Conservation (phyloP, 2,797 vertebrate species). For the Syngnathus acus region DNA sequence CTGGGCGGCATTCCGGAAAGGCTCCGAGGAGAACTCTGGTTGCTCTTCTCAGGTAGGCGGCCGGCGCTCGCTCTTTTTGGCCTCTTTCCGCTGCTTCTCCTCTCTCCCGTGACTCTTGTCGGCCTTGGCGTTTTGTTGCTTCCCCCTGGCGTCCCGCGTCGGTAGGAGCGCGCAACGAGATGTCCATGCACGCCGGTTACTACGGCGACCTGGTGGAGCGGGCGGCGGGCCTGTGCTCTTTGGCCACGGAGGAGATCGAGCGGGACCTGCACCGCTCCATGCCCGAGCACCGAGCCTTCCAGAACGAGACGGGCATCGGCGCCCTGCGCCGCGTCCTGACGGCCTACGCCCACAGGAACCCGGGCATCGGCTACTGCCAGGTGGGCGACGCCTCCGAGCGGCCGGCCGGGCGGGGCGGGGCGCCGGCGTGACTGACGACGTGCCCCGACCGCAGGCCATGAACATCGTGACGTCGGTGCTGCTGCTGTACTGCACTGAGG, state of each 20-base stretch:
- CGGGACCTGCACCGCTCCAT: slow-evolving; percentile 97
- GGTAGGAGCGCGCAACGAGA: slow-evolving; percentile 90
- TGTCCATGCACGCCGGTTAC: slow-evolving; percentile 87
- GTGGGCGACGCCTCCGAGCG: slow-evolving; percentile 22
- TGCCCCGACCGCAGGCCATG: slow-evolving; percentile 77
- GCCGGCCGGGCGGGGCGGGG: no score
- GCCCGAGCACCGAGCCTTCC: slow-evolving; percentile 95
- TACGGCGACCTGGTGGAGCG: slow-evolving; percentile 85
- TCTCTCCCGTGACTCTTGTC: background rate
- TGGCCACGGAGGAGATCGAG: slow-evolving; percentile 96
- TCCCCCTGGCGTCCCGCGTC: background rate
- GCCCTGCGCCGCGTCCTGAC: slow-evolving; percentile 91
- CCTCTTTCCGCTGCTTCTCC: background rate
- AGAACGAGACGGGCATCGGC: slow-evolving; percentile 90
- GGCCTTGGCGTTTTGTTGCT: background rate
- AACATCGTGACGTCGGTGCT: slow-evolving; percentile 96
- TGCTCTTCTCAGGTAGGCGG: slow-evolving; percentile 88
- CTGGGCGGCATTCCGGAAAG: slow-evolving; percentile 88
- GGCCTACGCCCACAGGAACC: slow-evolving; percentile 94
- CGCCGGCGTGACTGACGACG: background rate
- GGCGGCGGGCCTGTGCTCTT: slow-evolving; percentile 80
- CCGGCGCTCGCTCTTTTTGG: no score
- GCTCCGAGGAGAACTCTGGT: slow-evolving; percentile 90
- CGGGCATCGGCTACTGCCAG: slow-evolving; percentile 95
- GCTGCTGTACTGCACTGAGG: slow-evolving; percentile 88